Conservation (phyloP, 92 coral and sea anemone genomes). For the Palythoa grandis region DNA sequence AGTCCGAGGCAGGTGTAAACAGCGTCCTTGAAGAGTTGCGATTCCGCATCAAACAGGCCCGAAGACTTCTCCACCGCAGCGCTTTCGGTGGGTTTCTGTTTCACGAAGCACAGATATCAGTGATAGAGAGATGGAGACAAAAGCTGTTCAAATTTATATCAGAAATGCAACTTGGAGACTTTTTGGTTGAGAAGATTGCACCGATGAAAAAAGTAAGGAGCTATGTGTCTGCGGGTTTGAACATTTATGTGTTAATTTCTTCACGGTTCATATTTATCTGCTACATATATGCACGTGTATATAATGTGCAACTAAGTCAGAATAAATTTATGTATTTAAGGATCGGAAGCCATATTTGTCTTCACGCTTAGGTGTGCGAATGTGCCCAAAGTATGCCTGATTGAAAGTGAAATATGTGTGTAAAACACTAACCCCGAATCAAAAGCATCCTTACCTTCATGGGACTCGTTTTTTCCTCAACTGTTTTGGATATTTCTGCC, state of each 20-base stretch:
- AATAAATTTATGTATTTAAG: no score
- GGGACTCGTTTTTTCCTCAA: constrained; percentile 71
- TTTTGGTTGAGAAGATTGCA: no score
- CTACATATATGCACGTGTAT: no score
- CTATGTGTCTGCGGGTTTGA: no score
- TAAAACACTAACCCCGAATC: not conserved
- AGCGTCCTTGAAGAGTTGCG: constrained; percentile 73
- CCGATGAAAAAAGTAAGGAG: no score
- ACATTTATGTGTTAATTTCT: no score
- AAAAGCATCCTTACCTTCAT: constrained; percentile 60
- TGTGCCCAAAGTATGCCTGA: no score
- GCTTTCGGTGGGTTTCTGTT: constrained; percentile 83
- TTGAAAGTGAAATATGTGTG: not conserved
- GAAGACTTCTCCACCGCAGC: constrained; percentile 95
- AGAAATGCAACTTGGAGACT: no score
- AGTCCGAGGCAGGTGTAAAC: constrained; percentile 77
- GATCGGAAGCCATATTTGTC: not conserved
- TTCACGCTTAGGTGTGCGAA: not conserved
- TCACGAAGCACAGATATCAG: not conserved
- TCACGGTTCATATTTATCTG: no score
- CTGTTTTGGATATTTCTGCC: constrained; percentile 70
- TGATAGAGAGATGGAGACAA: not conserved
- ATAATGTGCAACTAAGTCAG: no score
- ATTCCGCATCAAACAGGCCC: constrained; percentile 88
- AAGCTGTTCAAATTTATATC: no score